Evolutionary conservation across 2,797 vertebrate genomes (phyloP), one percentile per base, ranked within the genome.

Genomic region (Novumbra hubbsi): DNA sequence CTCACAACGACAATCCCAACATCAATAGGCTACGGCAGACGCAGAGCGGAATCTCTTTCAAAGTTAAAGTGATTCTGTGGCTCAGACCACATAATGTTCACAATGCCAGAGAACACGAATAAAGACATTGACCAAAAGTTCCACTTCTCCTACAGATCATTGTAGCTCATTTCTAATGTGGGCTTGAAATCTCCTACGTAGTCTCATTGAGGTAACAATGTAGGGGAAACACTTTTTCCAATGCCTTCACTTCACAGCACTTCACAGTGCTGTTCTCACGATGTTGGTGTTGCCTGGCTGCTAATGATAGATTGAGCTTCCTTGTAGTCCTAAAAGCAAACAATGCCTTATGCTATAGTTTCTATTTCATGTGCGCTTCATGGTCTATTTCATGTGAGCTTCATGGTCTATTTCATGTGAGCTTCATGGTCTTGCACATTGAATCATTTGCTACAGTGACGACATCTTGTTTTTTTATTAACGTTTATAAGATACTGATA

Each of bases 101-200:
- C 15, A 28, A 50, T 28, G 48, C 27, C 16, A 7, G 45, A 14
- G 24, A 14, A 27, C 12, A n/a, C 17, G 24, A 30, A 5, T 65
- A 7, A 66, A 7, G 16, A 8, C 16, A n/a, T 66, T 66, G 64
- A 19, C 17, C 7, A 24, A 28, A 68, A 24, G 12, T 48, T n/a
- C 3, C 2, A 30, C 28, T 50, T 28, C 30, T 71, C 17, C 50
- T 32, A 30, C 27, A 32, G 28, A 71, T 21, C 17, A 12, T 52
- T 71, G 50, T 24, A 49, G 55, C 50, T 34, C 21, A 57, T 71
- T 71, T 30, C 49, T 14, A 71, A 30, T 12, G 28, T 55, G 50
- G 19, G 28, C 55, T 71, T 19, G 28, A 57, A 34, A 57, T 57
- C 69, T 71, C 19, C 57, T 34, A 57, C 50, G 30, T 16, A 34